Evolutionary conservation across 2,888 invertebrate species (phyloP), one percentile per base, ranked within the genome.

Genomic region (Platycheirus rosarum): DNA sequence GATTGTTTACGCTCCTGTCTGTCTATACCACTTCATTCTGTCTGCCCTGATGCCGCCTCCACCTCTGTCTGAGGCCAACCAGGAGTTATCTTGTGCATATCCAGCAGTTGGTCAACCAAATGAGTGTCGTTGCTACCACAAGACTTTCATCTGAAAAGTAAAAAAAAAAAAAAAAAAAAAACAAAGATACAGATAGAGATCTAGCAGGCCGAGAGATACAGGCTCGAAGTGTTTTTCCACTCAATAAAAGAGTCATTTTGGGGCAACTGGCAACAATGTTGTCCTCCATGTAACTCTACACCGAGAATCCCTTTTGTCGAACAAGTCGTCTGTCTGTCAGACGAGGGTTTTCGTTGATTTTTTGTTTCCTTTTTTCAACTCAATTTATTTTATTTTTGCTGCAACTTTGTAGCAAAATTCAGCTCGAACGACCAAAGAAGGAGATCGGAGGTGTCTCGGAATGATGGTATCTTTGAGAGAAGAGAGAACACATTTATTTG

Each of bases 201-300:
- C 51, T 2, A n/a, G 32, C 7, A 48, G 1, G n/a, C n/a, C n/a
- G 40, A 44, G 40, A 49, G 49, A 70, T 53, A 71, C 26, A 16
- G 53, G 26, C 29, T 26, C 11, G 6, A 32, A 53, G 26, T 53
- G 44, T 40, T 8, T 44, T 65, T 55, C 29, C 35, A 53, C 66
- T 73, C 60, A 73, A 66, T 66, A 53, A 66, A 42, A 26, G 44
- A 16, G 40, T 49, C 1, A 70, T 55, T 74, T 55, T 46, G 11
- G 74, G 6, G 35, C 78, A 73, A 74, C 78, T 68, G 6, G 35
- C 78, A 73, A 74, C 78, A 78, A 55, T 68, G 74, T 74, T 74
- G 78, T 60, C 23, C 20, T 49, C 16, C 11, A 26, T 65, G 77
- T 65, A 77, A 77, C 46, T 49, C 66, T 51, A 73, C 37, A 68